These are phyloP conservation scores for Rhynchonycteris naso DNA, from an alignment of 2,797 vertebrate genomes.

Conservation along the genomic window DNA sequence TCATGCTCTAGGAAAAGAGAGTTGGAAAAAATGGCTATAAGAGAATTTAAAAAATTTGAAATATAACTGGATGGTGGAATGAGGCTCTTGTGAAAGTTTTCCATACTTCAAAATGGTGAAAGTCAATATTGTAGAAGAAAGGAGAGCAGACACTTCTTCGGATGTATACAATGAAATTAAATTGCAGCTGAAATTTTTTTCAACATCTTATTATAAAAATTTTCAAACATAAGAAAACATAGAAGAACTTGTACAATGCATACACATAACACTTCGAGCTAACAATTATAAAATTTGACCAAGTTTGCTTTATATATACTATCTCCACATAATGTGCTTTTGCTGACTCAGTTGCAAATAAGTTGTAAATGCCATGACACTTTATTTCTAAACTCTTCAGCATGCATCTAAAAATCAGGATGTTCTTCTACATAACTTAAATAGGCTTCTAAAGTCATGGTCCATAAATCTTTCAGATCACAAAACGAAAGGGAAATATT, in stretches of 20 bases:
- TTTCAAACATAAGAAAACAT: not conserved
- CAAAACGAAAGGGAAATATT: slow-evolving; percentile 70
- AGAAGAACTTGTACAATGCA: not conserved
- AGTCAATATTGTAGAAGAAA: not conserved
- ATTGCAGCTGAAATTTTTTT: not conserved
- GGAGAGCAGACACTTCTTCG: not conserved
- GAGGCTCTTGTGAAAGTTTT: not conserved
- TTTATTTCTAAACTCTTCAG: slow-evolving; percentile 48
- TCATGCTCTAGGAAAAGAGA: not conserved
- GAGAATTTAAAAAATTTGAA: not conserved
- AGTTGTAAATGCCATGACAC: not conserved
- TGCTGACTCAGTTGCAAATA: slow-evolving; percentile 46
- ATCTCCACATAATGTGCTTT: not conserved
- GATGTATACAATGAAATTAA: not conserved
- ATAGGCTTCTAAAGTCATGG: slow-evolving; percentile 62
- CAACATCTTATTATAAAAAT: not conserved
- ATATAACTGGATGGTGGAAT: not conserved
- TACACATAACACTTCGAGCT: not conserved
- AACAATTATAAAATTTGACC: not conserved
- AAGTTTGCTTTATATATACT: not conserved
- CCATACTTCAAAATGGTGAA: not conserved
- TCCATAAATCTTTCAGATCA: slow-evolving; percentile 70
- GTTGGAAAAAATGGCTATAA: not conserved
- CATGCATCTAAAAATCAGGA: slow-evolving; percentile 25
- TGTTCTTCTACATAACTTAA: slow-evolving; percentile 66